phyloP scores from a whole-genome alignment of 2,888 invertebrate genomes.

The Drosophila testacea region DNA sequence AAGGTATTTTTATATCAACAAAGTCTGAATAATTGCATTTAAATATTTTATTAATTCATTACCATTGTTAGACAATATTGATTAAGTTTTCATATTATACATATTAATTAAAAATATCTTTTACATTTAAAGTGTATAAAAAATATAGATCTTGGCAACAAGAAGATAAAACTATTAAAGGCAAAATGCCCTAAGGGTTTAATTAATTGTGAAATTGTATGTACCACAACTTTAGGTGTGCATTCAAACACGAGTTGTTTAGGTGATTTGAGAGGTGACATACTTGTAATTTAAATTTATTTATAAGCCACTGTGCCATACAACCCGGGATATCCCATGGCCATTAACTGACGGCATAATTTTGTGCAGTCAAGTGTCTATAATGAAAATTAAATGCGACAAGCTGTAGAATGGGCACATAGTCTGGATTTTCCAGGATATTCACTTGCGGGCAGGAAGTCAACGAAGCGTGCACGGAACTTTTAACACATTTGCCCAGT shows the following conservation, averaged over 20 bases:
- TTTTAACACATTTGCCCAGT: slow-evolving; percentile 70
- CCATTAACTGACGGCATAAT: slow-evolving; percentile 32
- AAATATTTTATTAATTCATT: no score
- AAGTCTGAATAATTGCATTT: no score
- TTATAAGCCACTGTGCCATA: slow-evolving; percentile 17
- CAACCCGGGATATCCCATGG: background rate
- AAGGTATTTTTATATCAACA: no score
- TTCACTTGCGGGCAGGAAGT: slow-evolving; percentile 43
- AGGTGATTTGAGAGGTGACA: background rate
- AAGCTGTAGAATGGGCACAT: slow-evolving; percentile 31
- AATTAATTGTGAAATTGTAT: slow-evolving; percentile 49
- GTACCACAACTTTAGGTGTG: slow-evolving; percentile 19
- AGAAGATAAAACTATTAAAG: background rate
- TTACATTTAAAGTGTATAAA: no score
- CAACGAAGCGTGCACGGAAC: slow-evolving; percentile 67
- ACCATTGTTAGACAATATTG: no score
- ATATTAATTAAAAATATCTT: no score
- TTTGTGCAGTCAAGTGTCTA: slow-evolving; percentile 70
- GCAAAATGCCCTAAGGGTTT: slow-evolving; percentile 31
- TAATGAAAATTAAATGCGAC: slow-evolving; percentile 75
- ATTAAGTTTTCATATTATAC: no score
- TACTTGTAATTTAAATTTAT: slow-evolving; percentile 50
- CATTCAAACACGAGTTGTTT: slow-evolving; percentile 6
- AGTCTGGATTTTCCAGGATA: slow-evolving; percentile 33
- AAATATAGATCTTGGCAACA: no score